Conservation (phyloP, 2,113 vertebrate species). For the Entosphenus tridentatus region DNA sequence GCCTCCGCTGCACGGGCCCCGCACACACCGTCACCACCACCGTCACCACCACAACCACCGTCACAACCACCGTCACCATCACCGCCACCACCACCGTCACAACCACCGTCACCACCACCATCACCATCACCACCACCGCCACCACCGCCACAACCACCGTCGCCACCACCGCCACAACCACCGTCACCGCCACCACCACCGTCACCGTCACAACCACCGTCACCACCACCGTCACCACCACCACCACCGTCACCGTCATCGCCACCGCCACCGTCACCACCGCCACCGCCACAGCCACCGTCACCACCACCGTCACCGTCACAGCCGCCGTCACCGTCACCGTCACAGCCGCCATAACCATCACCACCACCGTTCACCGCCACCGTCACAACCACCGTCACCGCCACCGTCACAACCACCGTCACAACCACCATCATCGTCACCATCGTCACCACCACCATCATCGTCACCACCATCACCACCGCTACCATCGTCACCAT, state of each 20-base stretch:
- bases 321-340: neutral
- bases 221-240: neutral
- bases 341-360: neutral
- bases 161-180: neutral
- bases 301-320: neutral
- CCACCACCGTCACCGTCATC: neutral
- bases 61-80: neutral
- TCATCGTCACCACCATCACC: neutral
- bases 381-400: neutral
- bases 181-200: neutral
- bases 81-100: neutral
- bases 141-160: neutral
- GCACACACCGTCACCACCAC: neutral
- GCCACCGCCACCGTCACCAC: neutral
- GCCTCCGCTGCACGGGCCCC: constrained; percentile 34
- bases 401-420: neutral
- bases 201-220: neutral
- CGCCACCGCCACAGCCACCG: no score
- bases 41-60: neutral
- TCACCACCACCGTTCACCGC: neutral
- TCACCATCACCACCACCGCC: neutral
- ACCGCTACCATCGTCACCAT: neutral
- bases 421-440: neutral
- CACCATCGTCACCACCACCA: neutral
- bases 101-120: neutral